These are phyloP conservation scores for Otus sunia DNA, from an alignment of 2,113 vertebrate genomes.

Conservation along the genomic window DNA sequence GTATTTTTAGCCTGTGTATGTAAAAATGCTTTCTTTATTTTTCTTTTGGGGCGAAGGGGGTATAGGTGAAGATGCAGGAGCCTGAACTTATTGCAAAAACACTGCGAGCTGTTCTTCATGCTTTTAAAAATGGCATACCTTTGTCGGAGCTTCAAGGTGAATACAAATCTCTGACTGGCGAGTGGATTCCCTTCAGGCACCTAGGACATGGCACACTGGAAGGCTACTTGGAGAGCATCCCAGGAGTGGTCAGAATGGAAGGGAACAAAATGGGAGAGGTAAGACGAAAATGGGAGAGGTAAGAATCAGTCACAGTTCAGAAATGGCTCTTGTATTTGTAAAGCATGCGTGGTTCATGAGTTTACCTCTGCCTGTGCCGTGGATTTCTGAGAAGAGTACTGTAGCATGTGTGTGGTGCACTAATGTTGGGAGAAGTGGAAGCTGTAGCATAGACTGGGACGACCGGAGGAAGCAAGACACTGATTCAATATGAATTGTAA, in stretches of 20 bases:
- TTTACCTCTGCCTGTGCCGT: background rate
- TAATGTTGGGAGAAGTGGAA: background rate
- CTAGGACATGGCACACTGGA: constrained; percentile 83
- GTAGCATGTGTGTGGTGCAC: background rate
- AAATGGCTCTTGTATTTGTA: background rate
- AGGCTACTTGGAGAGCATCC: constrained; percentile 81
- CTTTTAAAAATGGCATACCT: constrained; percentile 82
- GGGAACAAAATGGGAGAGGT: constrained; percentile 84
- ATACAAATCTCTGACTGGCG: constrained; percentile 85
- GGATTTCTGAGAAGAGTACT: background rate
- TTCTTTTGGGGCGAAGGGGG: background rate
- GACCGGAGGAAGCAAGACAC: too few species aligned
- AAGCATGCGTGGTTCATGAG: background rate
- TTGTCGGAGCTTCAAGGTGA: constrained; percentile 80
- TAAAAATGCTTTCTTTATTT: background rate
- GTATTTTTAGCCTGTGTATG: background rate
- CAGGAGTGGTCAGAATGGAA: constrained; percentile 84
- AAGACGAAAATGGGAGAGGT: constrained; percentile 88
- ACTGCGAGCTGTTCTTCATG: constrained; percentile 86
- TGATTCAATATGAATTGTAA: too few species aligned
- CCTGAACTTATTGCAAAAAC: constrained; percentile 82
- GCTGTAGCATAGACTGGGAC: background rate
- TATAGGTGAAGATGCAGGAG: constrained; percentile 82
- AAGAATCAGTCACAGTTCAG: constrained; percentile 3
- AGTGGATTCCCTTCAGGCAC: constrained; percentile 82